Percentiles rank a stretch among this genome's conserved stretches.
Conservation (phyloP, 2,113 vertebrate species). For the Paradoxurus hermaphroditus region DNA sequence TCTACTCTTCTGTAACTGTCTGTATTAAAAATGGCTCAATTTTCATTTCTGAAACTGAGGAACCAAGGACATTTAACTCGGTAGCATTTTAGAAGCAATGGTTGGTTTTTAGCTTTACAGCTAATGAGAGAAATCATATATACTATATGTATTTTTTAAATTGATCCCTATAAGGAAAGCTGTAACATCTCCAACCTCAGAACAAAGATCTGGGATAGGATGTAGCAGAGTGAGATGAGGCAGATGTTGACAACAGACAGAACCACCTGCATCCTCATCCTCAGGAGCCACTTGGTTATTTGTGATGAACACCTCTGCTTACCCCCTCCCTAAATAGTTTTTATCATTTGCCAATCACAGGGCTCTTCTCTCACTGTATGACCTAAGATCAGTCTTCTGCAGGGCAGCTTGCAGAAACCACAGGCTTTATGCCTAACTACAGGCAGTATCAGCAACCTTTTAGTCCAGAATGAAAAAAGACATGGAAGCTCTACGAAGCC, state of each 20-base stretch:
- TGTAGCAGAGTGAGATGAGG: not conserved
- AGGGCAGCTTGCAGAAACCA: not conserved
- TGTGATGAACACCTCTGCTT: not conserved
- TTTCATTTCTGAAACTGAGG: not conserved
- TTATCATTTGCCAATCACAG: not conserved
- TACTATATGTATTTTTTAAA: not conserved
- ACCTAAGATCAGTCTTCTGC: not conserved
- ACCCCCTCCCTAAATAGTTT: not conserved
- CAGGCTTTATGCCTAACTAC: not conserved
- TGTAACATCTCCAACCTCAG: not conserved
- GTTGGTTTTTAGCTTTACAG: not conserved
- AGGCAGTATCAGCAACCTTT: not conserved
- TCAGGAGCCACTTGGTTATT: not conserved
- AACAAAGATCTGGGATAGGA: not conserved
- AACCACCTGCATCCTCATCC: not conserved
- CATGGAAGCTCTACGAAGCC: not conserved
- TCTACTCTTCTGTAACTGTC: not conserved
- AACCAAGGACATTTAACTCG: slow-evolving; percentile 1
- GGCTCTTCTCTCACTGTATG: not conserved
- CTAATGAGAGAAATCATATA: not conserved
- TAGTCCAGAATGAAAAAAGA: not conserved
- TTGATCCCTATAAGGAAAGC: not conserved
- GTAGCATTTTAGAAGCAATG: not conserved
- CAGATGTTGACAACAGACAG: not conserved
- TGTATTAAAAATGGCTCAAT: not conserved